Percentiles rank a stretch among this genome's conserved stretches.
Evolutionary conservation across 1,140 invertebrate species (phyloP).

Genomic region (Trypoxylus dichotomus): DNA sequence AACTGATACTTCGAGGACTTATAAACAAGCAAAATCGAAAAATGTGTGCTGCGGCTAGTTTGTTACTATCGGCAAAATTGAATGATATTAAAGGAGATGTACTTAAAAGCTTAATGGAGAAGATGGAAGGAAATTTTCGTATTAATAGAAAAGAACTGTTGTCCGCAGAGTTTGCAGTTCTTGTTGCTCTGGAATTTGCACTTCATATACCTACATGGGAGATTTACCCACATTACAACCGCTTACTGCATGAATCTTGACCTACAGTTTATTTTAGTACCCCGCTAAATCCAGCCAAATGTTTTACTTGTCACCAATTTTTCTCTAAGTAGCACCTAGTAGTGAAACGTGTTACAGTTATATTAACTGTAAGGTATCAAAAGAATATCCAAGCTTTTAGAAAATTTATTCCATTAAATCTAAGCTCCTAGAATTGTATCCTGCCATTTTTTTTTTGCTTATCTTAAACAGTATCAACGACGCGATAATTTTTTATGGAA

Average conservation of each 20-base stretch:
- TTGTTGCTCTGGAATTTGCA: constrained; percentile 93
- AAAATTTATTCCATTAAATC: neutral
- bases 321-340: neutral
- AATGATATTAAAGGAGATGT: constrained; percentile 93
- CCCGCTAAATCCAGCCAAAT: neutral
- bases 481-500: too few species aligned
- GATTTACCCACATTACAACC: constrained; percentile 92
- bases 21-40: constrained; percentile 96
- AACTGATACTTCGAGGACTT: constrained; percentile 87
- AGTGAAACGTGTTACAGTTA: neutral
- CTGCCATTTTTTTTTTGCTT: neutral
- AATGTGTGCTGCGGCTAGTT: constrained; percentile 91
- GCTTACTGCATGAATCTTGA: constrained; percentile 87
- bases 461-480: too few species aligned
- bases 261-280: constrained; percentile 33
- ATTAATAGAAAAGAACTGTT: constrained; percentile 90
- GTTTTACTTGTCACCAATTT: constrained; percentile 18
- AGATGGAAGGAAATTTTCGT: constrained; percentile 87
- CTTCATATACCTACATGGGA: constrained; percentile 89
- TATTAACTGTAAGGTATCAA: neutral
- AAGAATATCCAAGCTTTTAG: neutral
- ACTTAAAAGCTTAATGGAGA: constrained; percentile 85
- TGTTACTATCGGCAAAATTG: constrained; percentile 91
- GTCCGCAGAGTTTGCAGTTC: constrained; percentile 89
- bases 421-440: neutral